A percentile compares a stretch with the other conserved stretches of the same genome.
phyloP scores from a whole-genome alignment of 2,113 vertebrate genomes.

The Oreotrochilus melanogaster region DNA sequence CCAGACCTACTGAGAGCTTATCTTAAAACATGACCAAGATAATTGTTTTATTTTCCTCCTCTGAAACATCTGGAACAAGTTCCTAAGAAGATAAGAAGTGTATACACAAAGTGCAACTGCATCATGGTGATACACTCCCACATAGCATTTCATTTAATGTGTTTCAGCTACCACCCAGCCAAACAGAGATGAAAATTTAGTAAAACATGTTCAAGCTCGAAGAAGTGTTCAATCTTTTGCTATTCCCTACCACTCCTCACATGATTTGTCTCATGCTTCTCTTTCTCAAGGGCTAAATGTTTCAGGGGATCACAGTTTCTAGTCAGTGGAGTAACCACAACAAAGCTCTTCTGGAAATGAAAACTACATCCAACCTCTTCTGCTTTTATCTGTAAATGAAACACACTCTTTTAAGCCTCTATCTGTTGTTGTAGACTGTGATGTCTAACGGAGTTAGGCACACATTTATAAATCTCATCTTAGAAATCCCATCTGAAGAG shows the following conservation, averaged over 20 bases:
- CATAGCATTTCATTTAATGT: slow-evolving; percentile 56
- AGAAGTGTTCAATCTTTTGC: slow-evolving; percentile 51
- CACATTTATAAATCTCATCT: slow-evolving; percentile 13
- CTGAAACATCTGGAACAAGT: slow-evolving; percentile 65
- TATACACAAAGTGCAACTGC: slow-evolving; percentile 33
- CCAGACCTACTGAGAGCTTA: slow-evolving; percentile 62
- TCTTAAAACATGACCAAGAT: slow-evolving; percentile 62
- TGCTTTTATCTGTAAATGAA: slow-evolving; percentile 60
- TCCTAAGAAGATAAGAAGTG: slow-evolving; percentile 62
- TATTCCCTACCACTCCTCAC: slow-evolving; percentile 47
- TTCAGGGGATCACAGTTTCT: slow-evolving; percentile 41
- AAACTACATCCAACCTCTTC: slow-evolving; percentile 44
- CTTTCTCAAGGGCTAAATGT: slow-evolving; percentile 48
- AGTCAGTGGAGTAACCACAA: slow-evolving; percentile 37
- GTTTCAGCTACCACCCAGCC: slow-evolving; percentile 41
- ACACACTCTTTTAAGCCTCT: background rate
- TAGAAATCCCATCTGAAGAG: slow-evolving; percentile 31
- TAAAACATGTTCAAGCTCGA: slow-evolving; percentile 44
- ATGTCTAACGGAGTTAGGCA: slow-evolving; percentile 47
- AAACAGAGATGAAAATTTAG: slow-evolving; percentile 51
- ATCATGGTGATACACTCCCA: slow-evolving; percentile 38
- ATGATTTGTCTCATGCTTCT: slow-evolving; percentile 42
- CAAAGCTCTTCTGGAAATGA: slow-evolving; percentile 53
- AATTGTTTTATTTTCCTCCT: slow-evolving; percentile 66
- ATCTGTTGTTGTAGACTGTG: slow-evolving; percentile 30